phyloP scores from a whole-genome alignment of 2,797 vertebrate genomes.

The Sebastes taczanowskii region DNA sequence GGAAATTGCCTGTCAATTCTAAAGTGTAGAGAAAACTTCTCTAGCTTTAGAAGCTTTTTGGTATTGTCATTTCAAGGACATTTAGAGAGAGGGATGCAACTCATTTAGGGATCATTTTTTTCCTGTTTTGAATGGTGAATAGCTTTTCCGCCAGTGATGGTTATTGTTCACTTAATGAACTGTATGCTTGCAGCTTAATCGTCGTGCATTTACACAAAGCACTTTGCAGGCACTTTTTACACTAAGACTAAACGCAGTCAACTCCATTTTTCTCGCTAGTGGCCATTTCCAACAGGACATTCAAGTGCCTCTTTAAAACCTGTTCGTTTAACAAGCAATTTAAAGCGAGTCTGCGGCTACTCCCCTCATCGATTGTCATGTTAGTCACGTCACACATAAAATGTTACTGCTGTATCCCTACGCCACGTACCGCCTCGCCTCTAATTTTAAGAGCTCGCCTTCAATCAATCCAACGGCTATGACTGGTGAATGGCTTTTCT shows the following conservation, averaged over 20 bases:
- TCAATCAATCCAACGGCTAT: conserved; percentile 43
- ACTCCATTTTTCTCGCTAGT: conserved; percentile 15
- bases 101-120: neutral
- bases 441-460: conserved; percentile 45
- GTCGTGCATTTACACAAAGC: neutral
- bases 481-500: conserved; percentile 35
- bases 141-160: neutral
- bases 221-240: conserved; percentile 11
- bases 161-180: neutral
- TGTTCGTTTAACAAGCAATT: conserved; percentile 55
- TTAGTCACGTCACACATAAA: conserved; percentile 56
- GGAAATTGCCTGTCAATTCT: neutral
- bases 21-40: neutral
- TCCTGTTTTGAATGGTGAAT: neutral
- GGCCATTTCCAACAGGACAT: conserved; percentile 20
- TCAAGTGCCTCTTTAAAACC: conserved; percentile 50
- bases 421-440: conserved; percentile 5
- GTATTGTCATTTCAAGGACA: neutral
- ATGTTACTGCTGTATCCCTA: conserved; percentile 33
- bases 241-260: conserved; percentile 26
- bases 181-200: neutral
- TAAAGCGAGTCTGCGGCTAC: conserved; percentile 20
- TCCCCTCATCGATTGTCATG: conserved; percentile 52
- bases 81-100: neutral
- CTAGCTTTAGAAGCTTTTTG: neutral